These are phyloP conservation scores for Drosophila robusta DNA, from an alignment of 2,888 invertebrate genomes.

Conservation along the genomic window DNA sequence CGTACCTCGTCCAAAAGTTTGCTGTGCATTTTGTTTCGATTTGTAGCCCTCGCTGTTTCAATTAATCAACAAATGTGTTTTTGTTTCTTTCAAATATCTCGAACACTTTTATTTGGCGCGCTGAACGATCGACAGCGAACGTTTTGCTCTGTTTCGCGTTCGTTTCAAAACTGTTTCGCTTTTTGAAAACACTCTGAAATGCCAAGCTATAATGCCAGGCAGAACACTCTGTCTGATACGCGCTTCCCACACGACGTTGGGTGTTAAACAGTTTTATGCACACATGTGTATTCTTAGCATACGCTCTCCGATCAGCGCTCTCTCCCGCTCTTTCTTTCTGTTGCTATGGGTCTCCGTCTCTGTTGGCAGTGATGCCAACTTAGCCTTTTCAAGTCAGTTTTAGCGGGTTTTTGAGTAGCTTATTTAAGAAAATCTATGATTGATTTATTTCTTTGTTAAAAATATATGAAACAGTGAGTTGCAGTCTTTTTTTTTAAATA, in stretches of 20 bases:
- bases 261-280: constrained; percentile 32
- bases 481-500: too few species aligned
- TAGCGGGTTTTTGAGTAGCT: neutral
- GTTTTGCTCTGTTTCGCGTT: constrained; percentile 71
- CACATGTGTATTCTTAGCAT: constrained; percentile 57
- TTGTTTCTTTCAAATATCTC: constrained; percentile 14
- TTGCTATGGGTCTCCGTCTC: constrained; percentile 19
- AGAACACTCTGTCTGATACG: constrained; percentile 18
- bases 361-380: constrained; percentile 26
- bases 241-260: constrained; percentile 29
- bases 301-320: constrained; percentile 37
- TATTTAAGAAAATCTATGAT: neutral
- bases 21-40: constrained; percentile 76
- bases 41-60: constrained; percentile 21
- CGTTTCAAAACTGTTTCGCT: constrained; percentile 77
- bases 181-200: constrained; percentile 64
- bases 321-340: constrained; percentile 22
- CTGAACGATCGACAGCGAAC: constrained; percentile 33
- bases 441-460: too few species aligned
- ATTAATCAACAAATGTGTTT: constrained; percentile 48
- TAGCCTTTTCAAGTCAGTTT: constrained; percentile 2
- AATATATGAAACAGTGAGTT: too few species aligned
- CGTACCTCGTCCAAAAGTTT: constrained; percentile 82
- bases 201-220: constrained; percentile 24
- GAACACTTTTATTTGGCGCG: constrained; percentile 31